Evolutionary conservation across 2,888 invertebrate genomes (phyloP).

Genomic region (Drosophila falleni): DNA sequence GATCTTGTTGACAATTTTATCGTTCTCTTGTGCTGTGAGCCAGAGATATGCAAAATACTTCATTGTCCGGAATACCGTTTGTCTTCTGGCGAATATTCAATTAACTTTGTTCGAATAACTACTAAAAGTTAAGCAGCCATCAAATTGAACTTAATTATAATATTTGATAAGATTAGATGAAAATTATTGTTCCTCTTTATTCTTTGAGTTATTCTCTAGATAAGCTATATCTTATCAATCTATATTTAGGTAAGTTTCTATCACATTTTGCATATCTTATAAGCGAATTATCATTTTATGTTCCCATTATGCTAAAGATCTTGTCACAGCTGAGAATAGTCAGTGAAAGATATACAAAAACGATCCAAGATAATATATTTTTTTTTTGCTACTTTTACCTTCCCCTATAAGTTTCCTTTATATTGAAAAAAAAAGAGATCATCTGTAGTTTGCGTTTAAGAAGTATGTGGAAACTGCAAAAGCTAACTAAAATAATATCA

Average conservation of each 20-base stretch:
- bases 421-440: too few species aligned
- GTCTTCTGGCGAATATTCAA: slow-evolving; percentile 34
- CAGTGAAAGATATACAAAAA: not conserved
- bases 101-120: slow-evolving; percentile 10
- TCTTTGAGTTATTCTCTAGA: not conserved
- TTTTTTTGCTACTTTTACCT: too few species aligned
- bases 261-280: not conserved
- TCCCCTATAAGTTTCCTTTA: too few species aligned
- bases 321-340: not conserved
- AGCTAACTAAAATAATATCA: too few species aligned
- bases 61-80: slow-evolving; percentile 69
- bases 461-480: too few species aligned
- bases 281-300: not conserved
- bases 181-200: not conserved
- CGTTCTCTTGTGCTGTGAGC: slow-evolving; percentile 61
- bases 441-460: too few species aligned
- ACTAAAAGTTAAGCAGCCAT: slow-evolving; percentile 2
- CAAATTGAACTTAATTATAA: slow-evolving; percentile 1
- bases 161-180: slow-evolving; percentile 16
- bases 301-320: not conserved
- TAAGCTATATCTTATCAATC: not conserved
- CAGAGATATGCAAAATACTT: slow-evolving; percentile 58
- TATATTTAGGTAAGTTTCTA: not conserved
- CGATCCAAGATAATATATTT: not conserved
- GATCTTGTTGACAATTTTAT: slow-evolving; percentile 83